phyloP scores from a whole-genome alignment of 2,888 invertebrate genomes.

The Luffia ferchaultella region DNA sequence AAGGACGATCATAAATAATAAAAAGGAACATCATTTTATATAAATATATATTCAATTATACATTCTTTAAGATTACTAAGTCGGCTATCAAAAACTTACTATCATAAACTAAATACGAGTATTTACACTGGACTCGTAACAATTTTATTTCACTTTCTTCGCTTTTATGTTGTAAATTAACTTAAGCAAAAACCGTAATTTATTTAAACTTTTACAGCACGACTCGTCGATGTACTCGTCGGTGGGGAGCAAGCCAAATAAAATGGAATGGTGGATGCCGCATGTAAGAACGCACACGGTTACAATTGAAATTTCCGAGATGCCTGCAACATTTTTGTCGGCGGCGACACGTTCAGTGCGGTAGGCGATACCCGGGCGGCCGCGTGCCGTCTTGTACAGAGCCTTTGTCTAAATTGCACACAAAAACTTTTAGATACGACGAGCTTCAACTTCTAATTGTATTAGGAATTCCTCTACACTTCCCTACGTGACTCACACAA shows the following conservation, averaged over 20 bases:
- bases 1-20: too few species aligned
- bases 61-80: too few species aligned
- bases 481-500: slow-evolving; percentile 32
- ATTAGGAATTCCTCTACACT: slow-evolving; percentile 33
- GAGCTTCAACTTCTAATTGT: slow-evolving; percentile 36
- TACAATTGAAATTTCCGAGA: slow-evolving; percentile 62
- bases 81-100: too few species aligned
- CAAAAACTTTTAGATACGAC: slow-evolving; percentile 27
- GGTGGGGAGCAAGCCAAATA: slow-evolving; percentile 42
- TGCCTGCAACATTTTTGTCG: slow-evolving; percentile 54
- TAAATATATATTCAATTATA: too few species aligned
- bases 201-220: too few species aligned
- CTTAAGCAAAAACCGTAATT: too few species aligned
- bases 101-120: too few species aligned
- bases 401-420: slow-evolving; percentile 22
- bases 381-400: slow-evolving; percentile 24
- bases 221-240: too few species aligned
- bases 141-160: too few species aligned
- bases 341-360: slow-evolving; percentile 47
- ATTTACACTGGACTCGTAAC: too few species aligned
- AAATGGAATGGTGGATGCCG: slow-evolving; percentile 45
- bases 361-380: slow-evolving; percentile 33
- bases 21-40: too few species aligned
- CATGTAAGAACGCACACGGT: slow-evolving; percentile 41
- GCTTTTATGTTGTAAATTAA: too few species aligned